Evolutionary conservation across 2,113 vertebrate species (phyloP), one percentile per base, ranked within the genome.

Genomic region (Vidua macroura): DNA sequence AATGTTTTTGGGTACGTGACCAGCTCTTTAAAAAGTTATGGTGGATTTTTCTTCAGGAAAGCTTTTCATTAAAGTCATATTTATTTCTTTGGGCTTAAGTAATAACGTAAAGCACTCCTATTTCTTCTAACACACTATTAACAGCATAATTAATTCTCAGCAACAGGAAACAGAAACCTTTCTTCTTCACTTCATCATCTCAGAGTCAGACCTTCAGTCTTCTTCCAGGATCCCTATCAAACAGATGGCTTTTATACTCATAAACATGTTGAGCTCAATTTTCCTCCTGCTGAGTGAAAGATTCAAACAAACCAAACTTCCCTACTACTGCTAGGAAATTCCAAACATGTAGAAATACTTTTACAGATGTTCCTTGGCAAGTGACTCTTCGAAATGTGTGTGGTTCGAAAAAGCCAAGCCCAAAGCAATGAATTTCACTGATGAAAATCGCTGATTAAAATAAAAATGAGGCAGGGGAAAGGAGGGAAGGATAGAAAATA

Each of bases 271-370:
- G 88, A 96, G 83, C 74, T 92, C 92, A 85, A 95, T 95, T 96
- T 95, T 96, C 93, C 91, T 96, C 93, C 80, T 86, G 93, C 93
- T 83, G 95, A 91, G 92, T 28, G 1, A 93, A 76, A 94, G 92
- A 95, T 75, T 96, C 95, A 94, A 95, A 92, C 88, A 92, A 93
- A 93, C 95, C 91, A 33, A 94, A 85, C 92, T 93, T 93, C 93
- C 95, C 93, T 93, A 93, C 93, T 96, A 96, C 96, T 94, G 88
- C 96, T 92, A 95, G 89, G 93, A 97, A 96, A 96, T 96, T 96
- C 95, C 91, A 96, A 96, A 76, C 93, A 94, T 97, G 91, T 74
- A 89, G 86, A 97, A 97, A 95, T 89, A 95, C 91, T 95, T 96
- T 89, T 94, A 89, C 83, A 95, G 96, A 92, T 78, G 13, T 92